A percentile compares a stretch with the other conserved stretches of the same genome.
phyloP scores from a whole-genome alignment of 2,888 invertebrate species.

The Lasioglossum marginatum region DNA sequence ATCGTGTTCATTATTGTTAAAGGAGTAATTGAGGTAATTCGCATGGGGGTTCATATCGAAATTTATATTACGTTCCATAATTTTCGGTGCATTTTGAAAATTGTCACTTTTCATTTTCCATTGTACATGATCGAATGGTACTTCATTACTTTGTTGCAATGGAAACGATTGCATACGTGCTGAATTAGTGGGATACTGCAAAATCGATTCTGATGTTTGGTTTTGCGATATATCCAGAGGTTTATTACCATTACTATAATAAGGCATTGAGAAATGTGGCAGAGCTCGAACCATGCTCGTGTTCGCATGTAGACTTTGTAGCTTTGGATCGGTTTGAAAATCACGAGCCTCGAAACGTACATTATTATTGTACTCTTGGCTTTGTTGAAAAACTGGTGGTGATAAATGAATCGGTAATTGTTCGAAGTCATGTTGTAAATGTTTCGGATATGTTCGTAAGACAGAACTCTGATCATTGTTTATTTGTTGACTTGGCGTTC shows the following conservation, averaged over 20 bases:
- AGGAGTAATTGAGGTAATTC: slow-evolving; percentile 33
- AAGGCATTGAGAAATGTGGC: slow-evolving; percentile 14
- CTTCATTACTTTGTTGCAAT: slow-evolving; percentile 3
- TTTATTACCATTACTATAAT: not conserved
- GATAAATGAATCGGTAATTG: not conserved
- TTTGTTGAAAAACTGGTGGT: slow-evolving; percentile 6
- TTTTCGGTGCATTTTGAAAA: not conserved
- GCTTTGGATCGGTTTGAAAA: slow-evolving; percentile 9
- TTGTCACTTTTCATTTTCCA: not conserved
- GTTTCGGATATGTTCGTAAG: not conserved
- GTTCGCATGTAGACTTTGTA: slow-evolving; percentile 3
- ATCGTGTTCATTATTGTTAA: not conserved
- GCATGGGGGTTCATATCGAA: not conserved
- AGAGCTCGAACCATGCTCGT: slow-evolving; percentile 13
- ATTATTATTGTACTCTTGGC: slow-evolving; percentile 8
- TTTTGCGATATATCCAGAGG: not conserved
- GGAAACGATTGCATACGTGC: not conserved
- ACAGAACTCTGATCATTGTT: not conserved
- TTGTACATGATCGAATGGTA: not conserved
- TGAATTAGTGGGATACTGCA: slow-evolving; percentile 3
- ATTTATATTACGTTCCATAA: not conserved
- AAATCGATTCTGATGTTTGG: not conserved
- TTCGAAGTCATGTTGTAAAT: not conserved
- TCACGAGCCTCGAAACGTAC: not conserved
- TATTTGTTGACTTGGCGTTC: slow-evolving; percentile 26